These are phyloP conservation scores for Apostichopus leukothele DNA, from an alignment of 53 echinoderm and acorn worm genomes.

Conservation along the genomic window DNA sequence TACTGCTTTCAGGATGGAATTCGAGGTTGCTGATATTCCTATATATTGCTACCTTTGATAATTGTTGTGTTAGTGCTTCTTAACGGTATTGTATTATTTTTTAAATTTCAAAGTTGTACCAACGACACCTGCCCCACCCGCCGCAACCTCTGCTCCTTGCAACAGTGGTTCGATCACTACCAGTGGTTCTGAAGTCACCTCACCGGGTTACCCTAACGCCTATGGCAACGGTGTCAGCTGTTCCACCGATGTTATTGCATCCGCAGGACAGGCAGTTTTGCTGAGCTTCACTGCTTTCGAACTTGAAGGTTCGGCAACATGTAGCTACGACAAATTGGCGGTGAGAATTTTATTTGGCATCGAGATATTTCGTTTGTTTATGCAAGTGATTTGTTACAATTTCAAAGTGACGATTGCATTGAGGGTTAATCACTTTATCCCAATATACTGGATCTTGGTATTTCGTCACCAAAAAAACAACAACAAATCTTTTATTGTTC, in stretches of 20 bases:
- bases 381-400: no score
- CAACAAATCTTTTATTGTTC: no score
- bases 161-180: background rate
- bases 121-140: background rate
- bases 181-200: constrained; percentile 30
- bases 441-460: no score
- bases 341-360: background rate
- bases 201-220: constrained; percentile 51
- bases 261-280: constrained; percentile 20
- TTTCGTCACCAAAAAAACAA: no score
- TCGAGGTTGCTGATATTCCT: no score
- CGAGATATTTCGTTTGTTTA: background rate
- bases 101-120: background rate
- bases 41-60: no score
- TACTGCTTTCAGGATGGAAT: no score
- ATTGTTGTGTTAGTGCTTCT: no score
- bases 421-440: no score
- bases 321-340: constrained; percentile 43
- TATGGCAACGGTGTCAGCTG: constrained; percentile 48
- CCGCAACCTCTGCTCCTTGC: background rate
- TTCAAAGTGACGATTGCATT: no score
- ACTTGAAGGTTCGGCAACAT: constrained; percentile 33
- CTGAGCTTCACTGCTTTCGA: constrained; percentile 52
- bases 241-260: constrained; percentile 17
- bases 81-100: no score